Evolutionary conservation across 2,113 vertebrate genomes (phyloP).

Genomic region (Oreochromis aureus): DNA sequence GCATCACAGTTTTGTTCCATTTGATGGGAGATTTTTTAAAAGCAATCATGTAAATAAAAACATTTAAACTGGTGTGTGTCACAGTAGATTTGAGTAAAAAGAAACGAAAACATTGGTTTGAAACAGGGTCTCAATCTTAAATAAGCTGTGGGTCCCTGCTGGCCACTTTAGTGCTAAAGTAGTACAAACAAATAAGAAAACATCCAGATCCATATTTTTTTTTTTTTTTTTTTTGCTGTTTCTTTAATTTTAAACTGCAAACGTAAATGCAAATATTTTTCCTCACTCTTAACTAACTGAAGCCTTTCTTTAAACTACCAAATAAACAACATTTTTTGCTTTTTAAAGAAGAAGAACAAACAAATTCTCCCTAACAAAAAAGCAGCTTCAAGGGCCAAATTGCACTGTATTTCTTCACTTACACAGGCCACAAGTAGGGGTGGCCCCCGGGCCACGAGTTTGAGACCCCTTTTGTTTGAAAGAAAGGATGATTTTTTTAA

Average conservation of each 20-base stretch:
- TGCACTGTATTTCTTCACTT: not conserved
- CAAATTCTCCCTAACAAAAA: not conserved
- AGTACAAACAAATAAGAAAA: not conserved
- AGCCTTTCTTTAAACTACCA: not conserved
- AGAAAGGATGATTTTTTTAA: not conserved
- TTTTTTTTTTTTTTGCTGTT: rapidly evolving
- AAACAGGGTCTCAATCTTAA: not conserved
- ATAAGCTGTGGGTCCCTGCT: not conserved
- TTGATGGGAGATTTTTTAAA: not conserved
- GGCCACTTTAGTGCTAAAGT: not conserved
- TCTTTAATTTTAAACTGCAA: not conserved
- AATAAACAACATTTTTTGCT: not conserved
- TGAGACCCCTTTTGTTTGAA: not conserved
- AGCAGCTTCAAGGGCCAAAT: not conserved
- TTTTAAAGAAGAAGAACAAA: not conserved
- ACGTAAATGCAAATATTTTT: not conserved
- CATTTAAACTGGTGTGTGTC: not conserved
- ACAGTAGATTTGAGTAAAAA: not conserved
- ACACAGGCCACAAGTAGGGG: not conserved
- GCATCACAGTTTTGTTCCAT: not conserved
- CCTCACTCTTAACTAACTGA: not conserved
- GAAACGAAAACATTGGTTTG: not conserved
- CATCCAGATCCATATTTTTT: not conserved
- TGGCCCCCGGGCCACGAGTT: not conserved
- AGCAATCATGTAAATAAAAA: not conserved